A percentile compares a stretch with the other conserved stretches of the same genome.
Evolutionary conservation across 2,797 vertebrate species (phyloP).

Genomic region (Enteromius fasciolatus): DNA sequence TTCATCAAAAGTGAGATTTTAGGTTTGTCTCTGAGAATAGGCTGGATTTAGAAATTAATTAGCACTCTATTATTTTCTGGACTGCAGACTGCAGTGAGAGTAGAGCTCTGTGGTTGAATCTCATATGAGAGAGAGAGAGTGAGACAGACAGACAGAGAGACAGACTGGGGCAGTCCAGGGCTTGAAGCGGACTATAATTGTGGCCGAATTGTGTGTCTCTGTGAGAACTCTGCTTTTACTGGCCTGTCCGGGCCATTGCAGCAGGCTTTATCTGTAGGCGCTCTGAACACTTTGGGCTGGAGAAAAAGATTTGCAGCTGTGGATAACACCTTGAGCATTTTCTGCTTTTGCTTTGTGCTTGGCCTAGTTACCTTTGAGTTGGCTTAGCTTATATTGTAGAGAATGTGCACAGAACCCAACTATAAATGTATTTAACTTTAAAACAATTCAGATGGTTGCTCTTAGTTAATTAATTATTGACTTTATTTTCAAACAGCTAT

Average conservation of each 20-base stretch:
- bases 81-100: constrained; percentile 47
- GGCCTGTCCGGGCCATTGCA: constrained; percentile 32
- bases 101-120: constrained; percentile 19
- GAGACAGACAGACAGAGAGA: neutral
- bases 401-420: neutral
- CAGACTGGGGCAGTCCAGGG: constrained; percentile 25
- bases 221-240: constrained; percentile 42
- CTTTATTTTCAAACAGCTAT: neutral
- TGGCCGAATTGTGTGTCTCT: constrained; percentile 37
- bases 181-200: constrained; percentile 50
- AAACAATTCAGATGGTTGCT: neutral
- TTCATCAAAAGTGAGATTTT: constrained; percentile 60
- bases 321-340: constrained; percentile 34
- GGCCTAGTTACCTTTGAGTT: constrained; percentile 33
- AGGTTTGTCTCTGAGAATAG: constrained; percentile 63
- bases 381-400: constrained; percentile 13
- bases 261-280: constrained; percentile 5
- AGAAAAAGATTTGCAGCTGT: constrained; percentile 34
- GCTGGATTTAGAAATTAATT: constrained; percentile 66
- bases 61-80: constrained; percentile 53
- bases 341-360: constrained; percentile 24
- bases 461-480: neutral
- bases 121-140: constrained; percentile 10
- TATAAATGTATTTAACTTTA: neutral
- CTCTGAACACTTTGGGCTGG: constrained; percentile 10